phyloP scores from a whole-genome alignment of 2,888 invertebrate genomes.

The Nudaria mundana region DNA sequence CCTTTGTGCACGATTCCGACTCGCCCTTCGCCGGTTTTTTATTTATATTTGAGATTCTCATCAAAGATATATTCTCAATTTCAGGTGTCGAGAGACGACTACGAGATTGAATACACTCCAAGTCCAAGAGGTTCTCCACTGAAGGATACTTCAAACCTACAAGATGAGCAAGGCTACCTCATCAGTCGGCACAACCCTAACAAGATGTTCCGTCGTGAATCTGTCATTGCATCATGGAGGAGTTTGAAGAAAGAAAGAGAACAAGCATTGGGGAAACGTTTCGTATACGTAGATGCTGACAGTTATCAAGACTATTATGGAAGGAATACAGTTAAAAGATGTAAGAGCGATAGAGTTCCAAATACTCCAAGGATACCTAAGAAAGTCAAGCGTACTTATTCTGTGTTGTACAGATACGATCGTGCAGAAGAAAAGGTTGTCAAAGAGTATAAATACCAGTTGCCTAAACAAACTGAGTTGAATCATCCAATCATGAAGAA shows the following conservation, averaged over 20 bases:
- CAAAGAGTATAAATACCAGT: slow-evolving; percentile 72
- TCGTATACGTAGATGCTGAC: slow-evolving; percentile 69
- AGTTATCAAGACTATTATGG: slow-evolving; percentile 71
- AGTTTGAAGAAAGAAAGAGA: slow-evolving; percentile 75
- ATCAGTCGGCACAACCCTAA: slow-evolving; percentile 77
- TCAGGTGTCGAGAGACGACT: slow-evolving; percentile 75
- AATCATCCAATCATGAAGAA: slow-evolving; percentile 49
- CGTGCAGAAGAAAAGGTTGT: slow-evolving; percentile 70
- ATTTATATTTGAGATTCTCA: slow-evolving; percentile 14
- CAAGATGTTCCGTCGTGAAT: slow-evolving; percentile 73
- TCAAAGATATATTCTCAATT: slow-evolving; percentile 43
- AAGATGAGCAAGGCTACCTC: slow-evolving; percentile 61
- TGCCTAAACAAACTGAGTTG: slow-evolving; percentile 49
- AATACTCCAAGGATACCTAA: slow-evolving; percentile 55
- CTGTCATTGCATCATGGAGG: slow-evolving; percentile 77
- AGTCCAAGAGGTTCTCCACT: slow-evolving; percentile 71
- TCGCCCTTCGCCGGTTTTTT: too few relatives aligned
- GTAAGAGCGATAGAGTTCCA: slow-evolving; percentile 69
- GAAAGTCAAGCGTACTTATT: slow-evolving; percentile 73
- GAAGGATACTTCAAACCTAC: slow-evolving; percentile 73
- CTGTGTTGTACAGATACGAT: slow-evolving; percentile 72
- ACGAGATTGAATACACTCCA: slow-evolving; percentile 67
- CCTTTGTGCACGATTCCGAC: too few relatives aligned
- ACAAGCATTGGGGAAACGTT: slow-evolving; percentile 68
- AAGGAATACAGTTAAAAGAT: slow-evolving; percentile 69